Conservation (phyloP, 2,888 invertebrate genomes). For the Campoletis raptor region DNA sequence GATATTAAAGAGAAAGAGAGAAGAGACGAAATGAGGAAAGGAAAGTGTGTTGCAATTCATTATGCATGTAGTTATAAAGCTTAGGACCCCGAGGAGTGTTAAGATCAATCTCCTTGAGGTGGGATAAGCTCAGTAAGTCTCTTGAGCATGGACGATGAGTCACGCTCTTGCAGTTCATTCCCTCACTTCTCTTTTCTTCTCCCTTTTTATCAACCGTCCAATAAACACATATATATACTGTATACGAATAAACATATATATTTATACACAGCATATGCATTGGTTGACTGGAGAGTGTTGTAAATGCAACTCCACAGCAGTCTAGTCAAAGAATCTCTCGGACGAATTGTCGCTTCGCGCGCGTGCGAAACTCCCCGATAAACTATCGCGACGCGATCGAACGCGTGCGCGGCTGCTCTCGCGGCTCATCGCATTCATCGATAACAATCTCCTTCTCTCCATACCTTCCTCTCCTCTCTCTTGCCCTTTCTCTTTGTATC, state of each 20-base stretch:
- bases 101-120: slow-evolving; percentile 62
- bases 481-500: not conserved
- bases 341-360: slow-evolving; percentile 60
- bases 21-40: slow-evolving; percentile 14
- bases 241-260: not conserved
- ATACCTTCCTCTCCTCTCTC: not conserved
- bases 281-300: slow-evolving; percentile 24
- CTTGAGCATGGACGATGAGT: slow-evolving; percentile 59
- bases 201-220: slow-evolving; percentile 27
- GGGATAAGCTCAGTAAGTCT: slow-evolving; percentile 58
- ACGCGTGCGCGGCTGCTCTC: slow-evolving; percentile 41
- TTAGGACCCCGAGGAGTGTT: slow-evolving; percentile 41
- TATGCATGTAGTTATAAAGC: slow-evolving; percentile 19
- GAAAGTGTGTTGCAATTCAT: slow-evolving; percentile 33
- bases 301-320: slow-evolving; percentile 45
- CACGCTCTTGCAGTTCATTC: slow-evolving; percentile 52
- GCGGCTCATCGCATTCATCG: slow-evolving; percentile 55
- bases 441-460: slow-evolving; percentile 52
- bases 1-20: not conserved
- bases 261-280: slow-evolving; percentile 10
- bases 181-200: slow-evolving; percentile 36
- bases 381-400: slow-evolving; percentile 67
- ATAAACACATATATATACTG: not conserved
- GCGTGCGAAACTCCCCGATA: slow-evolving; percentile 62
- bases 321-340: slow-evolving; percentile 57